Base-by-base conservation (phyloP, 2,797 vertebrate species). In the Paedocypris micromegethes region DNA sequence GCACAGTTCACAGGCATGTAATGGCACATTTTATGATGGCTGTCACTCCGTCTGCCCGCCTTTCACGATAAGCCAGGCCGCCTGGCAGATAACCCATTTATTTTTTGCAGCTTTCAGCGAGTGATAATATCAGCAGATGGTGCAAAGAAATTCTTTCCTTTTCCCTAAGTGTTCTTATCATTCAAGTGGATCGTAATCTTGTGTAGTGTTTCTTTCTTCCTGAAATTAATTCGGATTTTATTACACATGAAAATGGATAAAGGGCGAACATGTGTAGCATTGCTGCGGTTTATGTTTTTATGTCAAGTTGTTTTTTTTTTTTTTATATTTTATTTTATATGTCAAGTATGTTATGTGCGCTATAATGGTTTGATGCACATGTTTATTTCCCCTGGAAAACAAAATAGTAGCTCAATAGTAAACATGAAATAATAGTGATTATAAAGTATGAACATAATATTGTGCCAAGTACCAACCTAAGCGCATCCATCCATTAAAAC, bases 51-150 rank as follows among this genome's bases (percentile, higher is more conserved):
- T 70, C 68, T 70, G 68, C 23, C 23, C 23, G 41, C 41, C 41
- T 7, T 57, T 72, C 43, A 59, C 63, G 60, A 39, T 50, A 38
- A 52, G 51, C 51, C 54, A 65, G 69, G 56, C 57, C 9, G 43
- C 43, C 56, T 57, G 57, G 58, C 46, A 58, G 44, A 55, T 54
- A 55, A 43, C 66, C 48, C 39, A 40, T 55, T 5, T 23, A 39
- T 48, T 57, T 72, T 58, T 71, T 77, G 68, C 73, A 59, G 56
- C 68, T 58, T 66, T 78, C 72, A 77, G 78, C 74, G 77, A 82
- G 76, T 80, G 70, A 81, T 71, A 83, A 78, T 82, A 77, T 77
- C 72, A 80, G 74, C 83, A 89, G 87, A 87, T 87, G 85, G 86
- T 83, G 66, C 74, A 68, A 82, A 85, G 84, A 71, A 82, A 64